These are phyloP conservation scores for Copsychus sechellarum DNA, from an alignment of 2,113 vertebrate species.

Conservation along the genomic window DNA sequence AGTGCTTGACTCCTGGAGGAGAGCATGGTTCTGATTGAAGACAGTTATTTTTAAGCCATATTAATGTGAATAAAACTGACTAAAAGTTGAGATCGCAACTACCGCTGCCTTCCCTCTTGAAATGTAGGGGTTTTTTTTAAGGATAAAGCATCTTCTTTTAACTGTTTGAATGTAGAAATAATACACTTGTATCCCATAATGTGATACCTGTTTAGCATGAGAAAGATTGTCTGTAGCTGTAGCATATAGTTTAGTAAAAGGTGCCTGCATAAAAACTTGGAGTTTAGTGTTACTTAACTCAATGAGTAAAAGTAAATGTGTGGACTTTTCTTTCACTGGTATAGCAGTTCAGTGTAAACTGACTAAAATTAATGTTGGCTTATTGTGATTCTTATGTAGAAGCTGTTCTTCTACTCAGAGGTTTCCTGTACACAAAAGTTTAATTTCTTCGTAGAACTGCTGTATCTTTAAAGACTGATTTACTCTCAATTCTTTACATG, in stretches of 20 bases:
- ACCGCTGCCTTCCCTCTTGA: accelerated
- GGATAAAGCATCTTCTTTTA: not conserved
- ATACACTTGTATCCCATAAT: not conserved
- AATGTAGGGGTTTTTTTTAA: not conserved
- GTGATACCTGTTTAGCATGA: not conserved
- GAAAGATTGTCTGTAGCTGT: not conserved
- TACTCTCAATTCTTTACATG: not conserved
- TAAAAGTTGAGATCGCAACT: not conserved
- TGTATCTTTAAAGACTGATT: not conserved
- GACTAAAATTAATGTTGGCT: not conserved
- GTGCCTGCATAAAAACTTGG: not conserved
- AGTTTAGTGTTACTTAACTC: not conserved
- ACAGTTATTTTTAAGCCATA: not conserved
- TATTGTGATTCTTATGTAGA: not conserved
- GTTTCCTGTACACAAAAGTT: not conserved
- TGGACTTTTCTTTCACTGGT: not conserved
- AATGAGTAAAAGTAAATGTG: not conserved
- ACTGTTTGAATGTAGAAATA: not conserved
- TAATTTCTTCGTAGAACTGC: not conserved
- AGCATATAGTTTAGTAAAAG: not conserved
- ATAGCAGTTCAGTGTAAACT: not conserved
- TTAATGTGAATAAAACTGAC: not conserved
- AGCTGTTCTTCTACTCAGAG: not conserved
- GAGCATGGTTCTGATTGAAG: not conserved
- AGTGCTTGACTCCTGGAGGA: not conserved